Base-by-base conservation (phyloP, 2,888 invertebrate genomes). In the Agrochola circellaris region DNA sequence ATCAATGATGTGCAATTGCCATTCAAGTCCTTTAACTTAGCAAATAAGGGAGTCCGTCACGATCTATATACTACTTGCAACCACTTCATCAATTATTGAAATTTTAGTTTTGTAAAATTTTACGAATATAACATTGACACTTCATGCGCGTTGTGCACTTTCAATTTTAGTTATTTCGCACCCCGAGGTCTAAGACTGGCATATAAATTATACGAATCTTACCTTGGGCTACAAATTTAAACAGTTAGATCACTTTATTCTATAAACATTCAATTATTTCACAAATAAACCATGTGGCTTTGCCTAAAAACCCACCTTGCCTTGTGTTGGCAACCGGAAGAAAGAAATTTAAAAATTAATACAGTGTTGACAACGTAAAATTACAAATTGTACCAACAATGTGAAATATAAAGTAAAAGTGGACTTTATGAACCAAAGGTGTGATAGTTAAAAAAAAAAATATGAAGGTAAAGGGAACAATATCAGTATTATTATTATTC, bases 301-400 rank as follows among this genome's bases (percentile, higher is more conserved):
- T 85, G 81, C 75, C 79, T 90, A 85, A 89, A 92, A 92, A 94
- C 95, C 91, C 92, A 96, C 96, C 96, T 95, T 96, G 95, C 94
- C 94, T 94, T 92, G 91, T 91, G 93, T 95, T 95, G 95, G 92
- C 96, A 95, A 91, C 96, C 95, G 95, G 95, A 96, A 96, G 94
- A 96, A 95, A 95, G 95, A 94, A 93, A 87, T 90, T 51, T 62
- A 74, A 81, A 87, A 86, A 76, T 75, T 54, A 60, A 8, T 23
- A 7, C 9, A 76, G 87, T 88, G 90, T 83, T 90, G 67, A 76
- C 91, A 90, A 70, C 23, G 51, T 0, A 65, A 30, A 71, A 75
- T 73, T 48, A 60, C 23, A 73, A 71, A 78, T 79, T 54, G 60
- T 87, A 87, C 87, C 73, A 80, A 38, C 17, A 58, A 66, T 2